Evolutionary conservation across 2,797 vertebrate genomes (phyloP), one percentile per base, ranked within the genome.

Genomic region (Ataeniobius toweri): DNA sequence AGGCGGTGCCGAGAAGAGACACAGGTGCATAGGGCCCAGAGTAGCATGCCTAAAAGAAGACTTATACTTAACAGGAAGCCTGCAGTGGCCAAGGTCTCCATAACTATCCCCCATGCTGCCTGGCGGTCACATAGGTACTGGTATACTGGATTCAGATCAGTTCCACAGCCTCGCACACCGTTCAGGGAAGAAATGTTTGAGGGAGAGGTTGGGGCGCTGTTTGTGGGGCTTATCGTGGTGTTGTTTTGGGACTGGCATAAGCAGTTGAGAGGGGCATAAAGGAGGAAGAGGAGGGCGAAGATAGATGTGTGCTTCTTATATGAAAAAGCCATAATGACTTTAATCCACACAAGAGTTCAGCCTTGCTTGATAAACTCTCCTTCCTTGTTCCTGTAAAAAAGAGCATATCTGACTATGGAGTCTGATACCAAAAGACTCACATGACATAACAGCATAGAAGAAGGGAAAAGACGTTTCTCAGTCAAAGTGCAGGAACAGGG

Each of bases 21-120:
- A 65, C 89, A 97, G 83, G 80, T 73, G 87, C 90, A 96, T 28
- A 44, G 86, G 67, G 87, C 76, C 93, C 93, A 92, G 79, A 95
- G 5, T 22, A 97, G 87, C 10, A 96, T 82, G 20, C 95, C 96
- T 0, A 93, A 26, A 0, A 96, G 88, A 3, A 97, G 96, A 53
- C 90, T 18, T 0, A 95, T 70, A 74, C 97, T 97, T 67, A 97
- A 78, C 68, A 98, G 90, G 56, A 99, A 97, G 9, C 98, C 98
- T 76, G 97, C 94, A 0, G 89, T 85, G 0, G 82, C 80, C 7
- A 96, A 39, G 0, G 96, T 93, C 88, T 98, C 97, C 72, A 98
- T 73, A 2, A 97, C 93, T 0, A 98, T 96, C 0, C 98, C 98
- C 98, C 98, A 99, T 0, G 81, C 88, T 0, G 79, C 82, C 3